Base-by-base conservation (phyloP, 2,113 vertebrate genomes). In the Pogonocichla stellata region DNA sequence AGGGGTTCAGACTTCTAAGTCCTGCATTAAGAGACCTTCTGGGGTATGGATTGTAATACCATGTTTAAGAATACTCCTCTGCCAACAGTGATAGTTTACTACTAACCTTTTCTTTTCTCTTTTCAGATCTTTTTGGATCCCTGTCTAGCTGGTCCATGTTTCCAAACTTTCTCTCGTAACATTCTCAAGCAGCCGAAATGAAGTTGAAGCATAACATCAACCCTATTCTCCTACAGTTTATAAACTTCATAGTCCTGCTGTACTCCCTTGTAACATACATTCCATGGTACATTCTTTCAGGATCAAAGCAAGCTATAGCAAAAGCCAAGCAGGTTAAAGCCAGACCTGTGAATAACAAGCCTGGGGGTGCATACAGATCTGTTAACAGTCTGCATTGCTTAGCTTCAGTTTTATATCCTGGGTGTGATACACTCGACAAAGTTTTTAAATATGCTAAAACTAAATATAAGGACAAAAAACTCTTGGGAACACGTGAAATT, bases 401-500 rank as follows among this genome's bases (percentile, higher is more conserved):
- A 88, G 97, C 97, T 56, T 97, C 97, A 3, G 97, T 98, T 9
- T 82, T 99, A 25, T 98, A 98, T 88, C 98, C 98, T 6, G 99
- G 98, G 12, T 98, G 98, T 67, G 98, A 99, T 92, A 99, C 99
- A 1, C 96, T 99, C 4, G 99, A 99, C 92, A 99, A 98, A 97
- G 95, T 99, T 95, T 99, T 99, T 75, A 98, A 98, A 80, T 97
- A 98, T 1, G 98, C 98, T 19, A 98, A 97, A 80, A 96, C 83
- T 15, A 98, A 98, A 89, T 99, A 98, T 92, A 98, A 98, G 47
- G 85, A 98, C 92, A 98, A 96, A 92, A 98, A 98, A 50, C 99
- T 99, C 48, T 94, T 99, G 74, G 99, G 99, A 78, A 99, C 99
- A 5, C 98, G 99, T 80, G 98, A 99, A 96, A 86, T 99, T 92